phyloP scores from a whole-genome alignment of 2,888 invertebrate species.

The Chrysotoxum bicinctum region DNA sequence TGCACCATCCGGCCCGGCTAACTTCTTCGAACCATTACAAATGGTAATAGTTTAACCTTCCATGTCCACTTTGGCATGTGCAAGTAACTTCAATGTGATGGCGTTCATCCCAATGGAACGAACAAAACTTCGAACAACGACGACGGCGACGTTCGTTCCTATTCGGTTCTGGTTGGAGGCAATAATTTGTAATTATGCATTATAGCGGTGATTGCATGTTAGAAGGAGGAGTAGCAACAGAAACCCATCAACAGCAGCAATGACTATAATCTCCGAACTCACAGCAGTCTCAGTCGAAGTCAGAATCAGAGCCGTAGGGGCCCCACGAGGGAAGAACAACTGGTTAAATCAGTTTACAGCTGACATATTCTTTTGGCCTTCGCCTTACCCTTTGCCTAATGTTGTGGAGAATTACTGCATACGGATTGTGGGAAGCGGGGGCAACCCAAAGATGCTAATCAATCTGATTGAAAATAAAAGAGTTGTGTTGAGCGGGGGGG shows the following conservation, averaged over 20 bases:
- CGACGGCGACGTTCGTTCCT: neutral
- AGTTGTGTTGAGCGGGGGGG: neutral
- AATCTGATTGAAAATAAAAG: constrained; percentile 54
- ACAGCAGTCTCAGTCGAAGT: neutral
- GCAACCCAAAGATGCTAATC: constrained; percentile 43
- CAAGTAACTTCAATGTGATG: constrained; percentile 28
- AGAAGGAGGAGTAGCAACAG: constrained; percentile 37
- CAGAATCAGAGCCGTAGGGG: neutral
- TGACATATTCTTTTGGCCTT: constrained; percentile 46
- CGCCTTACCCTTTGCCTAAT: constrained; percentile 11
- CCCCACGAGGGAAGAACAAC: neutral
- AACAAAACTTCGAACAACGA: neutral
- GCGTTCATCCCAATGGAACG: constrained; percentile 7
- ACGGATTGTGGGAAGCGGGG: neutral
- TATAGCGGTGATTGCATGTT: constrained; percentile 69
- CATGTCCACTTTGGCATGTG: constrained; percentile 64
- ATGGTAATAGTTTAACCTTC: constrained; percentile 70
- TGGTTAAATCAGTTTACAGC: constrained; percentile 29
- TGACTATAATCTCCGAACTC: neutral
- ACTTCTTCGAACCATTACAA: constrained; percentile 50
- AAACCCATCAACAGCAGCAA: constrained; percentile 7
- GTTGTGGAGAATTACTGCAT: constrained; percentile 7
- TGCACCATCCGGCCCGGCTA: neutral
- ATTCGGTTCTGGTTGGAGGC: constrained; percentile 64
- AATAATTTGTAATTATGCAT: constrained; percentile 71